Conservation (phyloP, 2,113 vertebrate species). For the Struthio camelus region DNA sequence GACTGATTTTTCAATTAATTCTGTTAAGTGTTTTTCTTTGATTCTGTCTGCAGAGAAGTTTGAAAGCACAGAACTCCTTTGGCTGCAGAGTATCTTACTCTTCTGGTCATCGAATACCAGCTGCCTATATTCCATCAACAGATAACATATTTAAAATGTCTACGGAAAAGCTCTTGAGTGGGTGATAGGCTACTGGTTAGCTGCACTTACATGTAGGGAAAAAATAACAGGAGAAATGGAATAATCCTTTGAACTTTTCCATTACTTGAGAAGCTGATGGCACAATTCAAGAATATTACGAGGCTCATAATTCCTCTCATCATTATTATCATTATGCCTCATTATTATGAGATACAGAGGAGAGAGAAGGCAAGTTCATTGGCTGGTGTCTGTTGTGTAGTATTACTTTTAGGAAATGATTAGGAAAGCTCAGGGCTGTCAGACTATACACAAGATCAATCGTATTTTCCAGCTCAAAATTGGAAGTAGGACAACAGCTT, state of each 20-base stretch:
- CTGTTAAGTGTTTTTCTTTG: background rate
- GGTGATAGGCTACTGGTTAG: background rate
- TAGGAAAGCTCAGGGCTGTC: background rate
- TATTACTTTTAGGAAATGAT: background rate
- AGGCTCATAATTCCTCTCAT: no score
- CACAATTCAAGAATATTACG: rapidly evolving
- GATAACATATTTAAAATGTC: background rate
- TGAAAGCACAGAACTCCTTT: background rate
- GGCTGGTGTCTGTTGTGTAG: background rate
- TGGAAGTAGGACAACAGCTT: background rate
- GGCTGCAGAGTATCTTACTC: background rate
- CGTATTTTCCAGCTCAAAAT: background rate
- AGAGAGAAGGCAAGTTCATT: background rate
- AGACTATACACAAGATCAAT: background rate
- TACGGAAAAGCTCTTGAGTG: background rate
- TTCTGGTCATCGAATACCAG: background rate
- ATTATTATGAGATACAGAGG: background rate
- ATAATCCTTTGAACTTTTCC: background rate
- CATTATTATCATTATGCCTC: no score
- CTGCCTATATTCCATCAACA: background rate
- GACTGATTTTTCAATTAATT: background rate
- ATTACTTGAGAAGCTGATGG: background rate
- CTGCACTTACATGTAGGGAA: background rate
- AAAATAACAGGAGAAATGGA: background rate
- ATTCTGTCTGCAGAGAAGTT: background rate